phyloP scores from a whole-genome alignment of 1,140 invertebrate genomes.

The Drosophila pachea region DNA sequence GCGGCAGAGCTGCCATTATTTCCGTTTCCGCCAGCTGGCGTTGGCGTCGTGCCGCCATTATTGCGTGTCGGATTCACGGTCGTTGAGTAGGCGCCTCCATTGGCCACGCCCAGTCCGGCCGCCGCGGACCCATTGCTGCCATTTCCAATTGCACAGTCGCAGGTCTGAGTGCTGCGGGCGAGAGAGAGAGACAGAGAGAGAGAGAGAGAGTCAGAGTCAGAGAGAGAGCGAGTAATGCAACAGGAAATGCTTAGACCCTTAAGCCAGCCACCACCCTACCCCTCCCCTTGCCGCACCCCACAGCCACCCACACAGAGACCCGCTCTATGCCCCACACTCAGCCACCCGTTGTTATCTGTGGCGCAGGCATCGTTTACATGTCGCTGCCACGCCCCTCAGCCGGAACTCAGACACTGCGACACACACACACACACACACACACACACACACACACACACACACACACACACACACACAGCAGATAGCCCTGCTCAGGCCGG shows the following conservation, averaged over 20 bases:
- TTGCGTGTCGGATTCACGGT: conserved; percentile 77
- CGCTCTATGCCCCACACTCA: too few species aligned
- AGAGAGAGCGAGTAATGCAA: conserved; percentile 46
- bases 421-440: background rate
- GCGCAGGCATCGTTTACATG: conserved; percentile 45
- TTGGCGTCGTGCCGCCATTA: conserved; percentile 77
- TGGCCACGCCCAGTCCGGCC: conserved; percentile 34
- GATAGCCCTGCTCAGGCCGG: too few species aligned
- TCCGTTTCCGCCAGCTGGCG: conserved; percentile 70
- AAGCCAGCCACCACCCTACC: conserved; percentile 10
- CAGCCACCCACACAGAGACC: background rate
- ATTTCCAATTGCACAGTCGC: conserved; percentile 80
- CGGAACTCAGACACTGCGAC: conserved; percentile 4
- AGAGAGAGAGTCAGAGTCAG: conserved; percentile 11
- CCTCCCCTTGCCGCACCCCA: background rate
- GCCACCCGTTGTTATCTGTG: conserved; percentile 31
- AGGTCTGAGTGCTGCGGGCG: conserved; percentile 66
- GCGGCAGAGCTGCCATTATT: conserved; percentile 57
- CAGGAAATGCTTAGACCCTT: conserved; percentile 44
- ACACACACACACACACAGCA: too few species aligned
- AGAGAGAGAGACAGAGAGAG: background rate
- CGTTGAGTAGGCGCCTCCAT: conserved; percentile 69
- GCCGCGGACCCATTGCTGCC: conserved; percentile 80
- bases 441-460: background rate
- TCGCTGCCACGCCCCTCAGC: conserved; percentile 32